phyloP scores from a whole-genome alignment of 1,140 invertebrate genomes.

The Thaumetopoea pityocampa region DNA sequence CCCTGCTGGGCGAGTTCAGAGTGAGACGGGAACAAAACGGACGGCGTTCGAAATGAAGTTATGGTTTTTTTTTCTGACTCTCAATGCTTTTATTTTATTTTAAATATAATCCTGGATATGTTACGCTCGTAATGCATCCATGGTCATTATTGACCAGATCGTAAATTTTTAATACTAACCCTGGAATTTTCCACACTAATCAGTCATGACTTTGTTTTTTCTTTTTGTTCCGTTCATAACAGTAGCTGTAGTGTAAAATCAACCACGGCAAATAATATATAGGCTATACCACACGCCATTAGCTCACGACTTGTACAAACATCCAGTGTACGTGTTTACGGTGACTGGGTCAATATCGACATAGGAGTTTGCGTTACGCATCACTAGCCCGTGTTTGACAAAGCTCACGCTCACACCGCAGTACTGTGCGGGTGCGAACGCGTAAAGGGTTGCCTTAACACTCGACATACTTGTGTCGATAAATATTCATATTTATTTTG shows the following conservation, averaged over 20 bases:
- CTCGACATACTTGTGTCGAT: slow-evolving; percentile 60
- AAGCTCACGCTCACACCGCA: slow-evolving; percentile 36
- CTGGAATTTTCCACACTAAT: slow-evolving; percentile 15
- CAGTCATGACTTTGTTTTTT: too few relatives aligned
- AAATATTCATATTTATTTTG: slow-evolving; percentile 63
- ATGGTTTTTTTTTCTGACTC: slow-evolving; percentile 62
- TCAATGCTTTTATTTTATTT: slow-evolving; percentile 55
- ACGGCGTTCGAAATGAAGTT: slow-evolving; percentile 70
- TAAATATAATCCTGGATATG: slow-evolving; percentile 41
- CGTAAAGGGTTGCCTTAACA: slow-evolving; percentile 60
- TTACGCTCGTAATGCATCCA: slow-evolving; percentile 32
- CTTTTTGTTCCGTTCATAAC: slow-evolving; percentile 58
- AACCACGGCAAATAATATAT: slow-evolving; percentile 43
- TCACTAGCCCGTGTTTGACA: slow-evolving; percentile 68
- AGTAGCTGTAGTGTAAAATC: slow-evolving; percentile 62
- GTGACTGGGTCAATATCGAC: slow-evolving; percentile 68
- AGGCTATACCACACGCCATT: slow-evolving; percentile 56
- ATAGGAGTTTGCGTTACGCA: slow-evolving; percentile 72
- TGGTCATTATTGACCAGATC: slow-evolving; percentile 13
- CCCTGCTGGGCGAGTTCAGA: slow-evolving; percentile 64
- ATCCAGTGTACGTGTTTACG: slow-evolving; percentile 66
- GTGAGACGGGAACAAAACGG: slow-evolving; percentile 63
- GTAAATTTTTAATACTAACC: slow-evolving; percentile 18
- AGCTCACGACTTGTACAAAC: slow-evolving; percentile 62
- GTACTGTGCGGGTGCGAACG: slow-evolving; percentile 42